Percentiles rank a stretch among this genome's conserved stretches.
Conservation (phyloP, 2,888 invertebrate genomes). For the Cosmia trapezina region DNA sequence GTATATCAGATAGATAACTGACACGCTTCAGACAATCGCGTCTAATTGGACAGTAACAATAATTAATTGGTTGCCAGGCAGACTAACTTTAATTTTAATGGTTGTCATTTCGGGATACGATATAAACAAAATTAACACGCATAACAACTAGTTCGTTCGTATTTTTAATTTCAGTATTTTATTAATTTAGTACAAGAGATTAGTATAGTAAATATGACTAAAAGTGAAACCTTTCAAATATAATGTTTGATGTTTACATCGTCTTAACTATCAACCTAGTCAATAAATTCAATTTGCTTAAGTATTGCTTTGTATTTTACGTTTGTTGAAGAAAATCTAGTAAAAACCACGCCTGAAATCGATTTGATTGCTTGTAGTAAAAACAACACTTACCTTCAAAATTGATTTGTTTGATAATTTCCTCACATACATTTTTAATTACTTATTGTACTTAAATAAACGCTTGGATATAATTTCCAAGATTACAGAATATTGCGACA, state of each 20-base stretch:
- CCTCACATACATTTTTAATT: not conserved
- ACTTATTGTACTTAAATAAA: not conserved
- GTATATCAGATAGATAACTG: conserved; percentile 15
- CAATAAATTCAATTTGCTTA: not conserved
- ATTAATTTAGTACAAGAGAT: not conserved
- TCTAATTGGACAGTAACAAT: conserved; percentile 25
- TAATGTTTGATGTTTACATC: not conserved
- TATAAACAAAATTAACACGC: not conserved
- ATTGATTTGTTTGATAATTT: not conserved
- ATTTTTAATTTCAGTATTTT: not conserved
- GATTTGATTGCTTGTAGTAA: conserved; percentile 1
- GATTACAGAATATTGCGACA: not conserved
- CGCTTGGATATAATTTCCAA: not conserved
- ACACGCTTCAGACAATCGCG: conserved; percentile 7
- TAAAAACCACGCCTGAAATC: not conserved
- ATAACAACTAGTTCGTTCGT: too few relatives aligned
- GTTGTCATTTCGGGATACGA: too few relatives aligned
- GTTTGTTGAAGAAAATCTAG: not conserved
- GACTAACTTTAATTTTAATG: not conserved
- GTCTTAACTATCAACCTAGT: not conserved
- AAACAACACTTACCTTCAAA: not conserved
- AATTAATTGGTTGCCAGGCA: not conserved
- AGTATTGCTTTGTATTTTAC: not conserved
- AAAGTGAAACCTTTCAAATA: not conserved
- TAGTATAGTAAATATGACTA: not conserved